phyloP scores from a whole-genome alignment of 1,140 invertebrate genomes.

The Brachionus asplanchnoidis region DNA sequence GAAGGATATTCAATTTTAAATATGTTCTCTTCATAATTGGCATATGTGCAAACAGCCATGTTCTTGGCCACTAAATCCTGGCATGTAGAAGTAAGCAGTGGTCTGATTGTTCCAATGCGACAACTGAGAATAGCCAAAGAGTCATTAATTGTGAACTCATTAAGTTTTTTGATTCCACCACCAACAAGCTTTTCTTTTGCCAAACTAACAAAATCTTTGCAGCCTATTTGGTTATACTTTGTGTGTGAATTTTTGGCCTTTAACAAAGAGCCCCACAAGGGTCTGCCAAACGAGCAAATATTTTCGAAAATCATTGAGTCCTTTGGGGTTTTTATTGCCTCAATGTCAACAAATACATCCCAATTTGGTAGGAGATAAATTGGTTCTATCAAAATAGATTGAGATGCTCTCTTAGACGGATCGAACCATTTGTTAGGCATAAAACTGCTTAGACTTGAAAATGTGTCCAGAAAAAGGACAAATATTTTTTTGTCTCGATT shows the following conservation, averaged over 20 bases:
- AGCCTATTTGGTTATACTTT: background rate
- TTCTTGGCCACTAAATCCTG: background rate
- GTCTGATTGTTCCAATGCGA: background rate
- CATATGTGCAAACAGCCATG: no score
- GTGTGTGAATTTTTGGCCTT: background rate
- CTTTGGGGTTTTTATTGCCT: background rate
- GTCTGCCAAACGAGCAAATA: background rate
- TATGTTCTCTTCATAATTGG: no score
- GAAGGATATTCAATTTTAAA: no score
- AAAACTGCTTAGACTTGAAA: background rate
- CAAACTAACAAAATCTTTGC: background rate
- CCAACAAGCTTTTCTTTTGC: background rate
- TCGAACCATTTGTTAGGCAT: background rate
- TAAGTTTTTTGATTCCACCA: background rate
- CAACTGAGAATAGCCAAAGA: background rate
- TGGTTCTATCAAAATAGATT: background rate
- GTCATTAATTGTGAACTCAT: conserved; percentile 1
- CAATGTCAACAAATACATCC: background rate
- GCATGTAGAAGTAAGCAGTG: background rate
- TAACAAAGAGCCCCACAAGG: background rate
- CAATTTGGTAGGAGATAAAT: background rate
- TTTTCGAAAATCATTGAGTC: background rate
- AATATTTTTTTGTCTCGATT: background rate
- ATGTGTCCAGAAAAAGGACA: background rate
- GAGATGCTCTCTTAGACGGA: background rate